Evolutionary conservation across 1,140 invertebrate genomes (phyloP), one percentile per base, ranked within the genome.

Genomic region (Elymnias hypermnestra): DNA sequence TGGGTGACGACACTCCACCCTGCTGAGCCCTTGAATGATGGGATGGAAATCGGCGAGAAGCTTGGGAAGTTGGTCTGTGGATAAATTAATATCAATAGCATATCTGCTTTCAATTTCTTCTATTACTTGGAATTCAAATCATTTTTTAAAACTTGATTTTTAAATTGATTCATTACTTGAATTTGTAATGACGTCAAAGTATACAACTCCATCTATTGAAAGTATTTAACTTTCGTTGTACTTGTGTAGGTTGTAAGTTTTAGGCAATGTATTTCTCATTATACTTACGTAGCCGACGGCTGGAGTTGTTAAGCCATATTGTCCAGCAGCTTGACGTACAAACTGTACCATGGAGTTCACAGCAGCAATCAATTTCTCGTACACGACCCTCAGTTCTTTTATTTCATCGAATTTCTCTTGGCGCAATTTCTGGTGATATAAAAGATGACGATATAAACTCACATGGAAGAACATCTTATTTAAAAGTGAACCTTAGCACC

Each of bases 1-100:
- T 89, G 87, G 60, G 88, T 89, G 2, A 93, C n/a, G 0, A 89
- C 12, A 13, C 91, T 93, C 19, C 90, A 74, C 1, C 71, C 69
- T 8, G 63, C 68, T 3, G 62, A 48, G 2, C 64, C 66, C 17
- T 66, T 58, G 41, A 72, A 51, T 0, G 55, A 29, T 1, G 69
- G 72, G 0, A 52, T 17, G 0, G 59, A 57, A 5, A 64, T 22
- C 4, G 60, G 33, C 0, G 49, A 46, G 1, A 50, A 49, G 5
- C 53, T 50, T 2, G 57, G 25, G 14, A 73, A 55, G 0, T 64
- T 56, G 9, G 63, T 22, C 70, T 73, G 52, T 21, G 10, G 13
- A 45, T n/a, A n/a, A n/a, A n/a, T n/a, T n/a, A n/a, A n/a, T n/a
- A n/a, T n/a, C n/a, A n/a, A n/a, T n/a, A n/a, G n/a, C n/a, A n/a